Conservation (phyloP, 2,797 vertebrate species). For the Galago senegalensis region DNA sequence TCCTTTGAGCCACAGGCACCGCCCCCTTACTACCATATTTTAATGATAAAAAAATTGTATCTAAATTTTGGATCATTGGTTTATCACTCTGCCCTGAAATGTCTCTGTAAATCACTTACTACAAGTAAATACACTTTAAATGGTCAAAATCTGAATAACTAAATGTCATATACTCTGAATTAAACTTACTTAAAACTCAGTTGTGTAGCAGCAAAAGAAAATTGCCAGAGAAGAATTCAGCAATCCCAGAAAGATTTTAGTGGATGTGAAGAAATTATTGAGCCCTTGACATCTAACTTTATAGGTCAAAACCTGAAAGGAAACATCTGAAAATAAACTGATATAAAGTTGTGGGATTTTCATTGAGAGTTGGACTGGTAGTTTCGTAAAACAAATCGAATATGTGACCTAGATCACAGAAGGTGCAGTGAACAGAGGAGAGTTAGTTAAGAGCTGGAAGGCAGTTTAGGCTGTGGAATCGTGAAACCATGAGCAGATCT, state of each 20-base stretch:
- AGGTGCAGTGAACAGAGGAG: neutral
- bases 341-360: slow-evolving; percentile 86
- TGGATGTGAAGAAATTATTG: slow-evolving; percentile 88
- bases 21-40: neutral
- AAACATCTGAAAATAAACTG: slow-evolving; percentile 87
- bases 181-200: slow-evolving; percentile 65
- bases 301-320: slow-evolving; percentile 87
- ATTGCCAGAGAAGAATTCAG: slow-evolving; percentile 87
- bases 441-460: slow-evolving; percentile 56
- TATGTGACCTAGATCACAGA: slow-evolving; percentile 72
- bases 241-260: slow-evolving; percentile 85
- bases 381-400: slow-evolving; percentile 81
- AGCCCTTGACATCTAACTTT: slow-evolving; percentile 88
- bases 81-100: neutral
- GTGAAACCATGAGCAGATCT: slow-evolving; percentile 61
- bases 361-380: slow-evolving; percentile 31
- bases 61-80: neutral
- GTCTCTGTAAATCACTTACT: neutral
- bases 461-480: neutral
- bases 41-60: neutral
- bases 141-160: slow-evolving; percentile 37
- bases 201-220: slow-evolving; percentile 81
- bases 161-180: slow-evolving; percentile 63
- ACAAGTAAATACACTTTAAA: slow-evolving; percentile 34
- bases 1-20: too few species aligned